These are phyloP conservation scores for Pachydiplax longipennis DNA, from an alignment of 2,888 invertebrate species.

Conservation along the genomic window DNA sequence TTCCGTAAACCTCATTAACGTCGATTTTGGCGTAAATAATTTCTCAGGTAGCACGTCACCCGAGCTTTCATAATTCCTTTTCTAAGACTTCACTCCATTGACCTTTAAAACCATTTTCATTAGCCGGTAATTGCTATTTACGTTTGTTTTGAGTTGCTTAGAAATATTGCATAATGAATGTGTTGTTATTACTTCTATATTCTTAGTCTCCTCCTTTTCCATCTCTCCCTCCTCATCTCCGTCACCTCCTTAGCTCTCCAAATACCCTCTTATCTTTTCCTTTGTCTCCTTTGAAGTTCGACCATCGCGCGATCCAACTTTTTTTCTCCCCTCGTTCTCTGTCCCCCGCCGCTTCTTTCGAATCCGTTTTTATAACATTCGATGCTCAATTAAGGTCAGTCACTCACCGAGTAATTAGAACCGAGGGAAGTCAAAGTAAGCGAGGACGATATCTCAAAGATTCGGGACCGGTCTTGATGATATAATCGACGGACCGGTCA, in stretches of 20 bases:
- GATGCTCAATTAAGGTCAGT: slow-evolving; percentile 33
- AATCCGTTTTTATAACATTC: slow-evolving; percentile 10
- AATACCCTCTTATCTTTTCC: neutral
- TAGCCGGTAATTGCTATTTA: too few relatives aligned
- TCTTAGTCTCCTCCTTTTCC: neutral
- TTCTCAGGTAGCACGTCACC: too few relatives aligned
- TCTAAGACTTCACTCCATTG: too few relatives aligned
- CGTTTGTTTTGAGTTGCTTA: too few relatives aligned
- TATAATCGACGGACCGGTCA: neutral
- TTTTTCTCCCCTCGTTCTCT: neutral
- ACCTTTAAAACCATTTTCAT: too few relatives aligned
- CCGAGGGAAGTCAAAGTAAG: neutral
- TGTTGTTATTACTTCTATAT: neutral
- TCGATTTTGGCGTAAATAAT: too few relatives aligned
- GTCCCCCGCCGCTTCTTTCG: neutral
- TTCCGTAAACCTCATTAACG: too few relatives aligned
- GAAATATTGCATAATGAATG: neutral
- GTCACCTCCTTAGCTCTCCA: neutral
- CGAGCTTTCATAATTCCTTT: too few relatives aligned
- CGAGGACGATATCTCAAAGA: neutral
- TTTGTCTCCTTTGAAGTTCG: slow-evolving; percentile 40
- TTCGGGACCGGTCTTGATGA: neutral
- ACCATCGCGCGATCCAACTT: neutral
- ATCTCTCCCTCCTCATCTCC: neutral
- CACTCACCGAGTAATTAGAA: slow-evolving; percentile 15